Evolutionary conservation across 2,888 invertebrate species (phyloP).

Genomic region (Spialia ferax): DNA sequence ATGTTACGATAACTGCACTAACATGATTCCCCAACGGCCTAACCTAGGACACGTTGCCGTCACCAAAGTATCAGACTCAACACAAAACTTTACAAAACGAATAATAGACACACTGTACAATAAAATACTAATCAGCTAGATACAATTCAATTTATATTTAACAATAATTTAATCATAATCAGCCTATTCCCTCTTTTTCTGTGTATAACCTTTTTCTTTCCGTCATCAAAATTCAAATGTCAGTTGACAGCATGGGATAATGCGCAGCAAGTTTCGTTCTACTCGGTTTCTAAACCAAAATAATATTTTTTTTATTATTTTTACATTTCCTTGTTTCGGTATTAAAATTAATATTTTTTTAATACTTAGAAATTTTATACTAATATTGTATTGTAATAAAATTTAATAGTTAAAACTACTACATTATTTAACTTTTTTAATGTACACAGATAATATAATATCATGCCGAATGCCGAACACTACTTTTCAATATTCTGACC

Average conservation of each 20-base stretch:
- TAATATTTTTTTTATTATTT: background rate
- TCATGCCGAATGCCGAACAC: too few relatives aligned
- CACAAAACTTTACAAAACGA: conserved; percentile 55
- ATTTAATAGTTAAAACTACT: too few relatives aligned
- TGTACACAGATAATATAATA: too few relatives aligned
- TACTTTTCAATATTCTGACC: too few relatives aligned
- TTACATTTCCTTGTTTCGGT: too few relatives aligned
- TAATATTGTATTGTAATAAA: too few relatives aligned
- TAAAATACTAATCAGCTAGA: conserved; percentile 57
- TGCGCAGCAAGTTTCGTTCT: conserved; percentile 28
- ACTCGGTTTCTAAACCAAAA: background rate
- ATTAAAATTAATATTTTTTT: too few relatives aligned
- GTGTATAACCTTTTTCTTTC: conserved; percentile 85
- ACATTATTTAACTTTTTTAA: too few relatives aligned
- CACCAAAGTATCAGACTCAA: conserved; percentile 61
- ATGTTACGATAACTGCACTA: conserved; percentile 80
- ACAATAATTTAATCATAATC: conserved; percentile 65
- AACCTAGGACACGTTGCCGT: conserved; percentile 84
- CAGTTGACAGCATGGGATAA: conserved; percentile 75
- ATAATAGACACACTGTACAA: conserved; percentile 59
- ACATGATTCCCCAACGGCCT: conserved; percentile 85
- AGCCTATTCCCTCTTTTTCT: conserved; percentile 82
- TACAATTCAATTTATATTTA: conserved; percentile 52
- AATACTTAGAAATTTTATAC: too few relatives aligned
- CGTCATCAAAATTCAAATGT: conserved; percentile 85